Evolutionary conservation across 2,113 vertebrate genomes (phyloP).

Genomic region (Heterotilapia buettikoferi): DNA sequence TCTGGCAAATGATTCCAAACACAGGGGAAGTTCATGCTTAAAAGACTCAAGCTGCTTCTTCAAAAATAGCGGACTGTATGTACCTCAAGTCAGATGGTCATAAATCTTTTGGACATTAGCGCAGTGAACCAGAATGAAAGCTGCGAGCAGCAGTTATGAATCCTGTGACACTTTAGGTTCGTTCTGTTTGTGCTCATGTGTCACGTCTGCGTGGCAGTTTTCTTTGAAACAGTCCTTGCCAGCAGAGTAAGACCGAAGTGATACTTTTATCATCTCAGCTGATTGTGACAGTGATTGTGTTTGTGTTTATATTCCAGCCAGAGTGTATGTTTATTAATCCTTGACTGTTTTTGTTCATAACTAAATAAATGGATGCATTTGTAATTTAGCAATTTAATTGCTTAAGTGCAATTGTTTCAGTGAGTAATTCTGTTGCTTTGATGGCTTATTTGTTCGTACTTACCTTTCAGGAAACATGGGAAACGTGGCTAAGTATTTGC

Average conservation of each 20-base stretch:
- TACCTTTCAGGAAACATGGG: neutral
- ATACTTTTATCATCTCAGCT: neutral
- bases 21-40: neutral
- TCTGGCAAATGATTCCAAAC: neutral
- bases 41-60: neutral
- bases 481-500: neutral
- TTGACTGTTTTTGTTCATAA: neutral
- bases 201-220: neutral
- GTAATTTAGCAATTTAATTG: neutral
- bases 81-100: neutral
- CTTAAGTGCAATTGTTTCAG: neutral
- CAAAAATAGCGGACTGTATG: neutral
- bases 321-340: neutral
- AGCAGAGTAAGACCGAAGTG: neutral
- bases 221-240: neutral
- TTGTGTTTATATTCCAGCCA: neutral
- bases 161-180: neutral
- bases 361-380: neutral
- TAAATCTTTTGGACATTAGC: neutral
- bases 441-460: neutral
- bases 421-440: neutral
- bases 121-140: neutral
- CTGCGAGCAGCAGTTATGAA: neutral
- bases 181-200: neutral
- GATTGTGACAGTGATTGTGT: neutral